Evolutionary conservation across 2,797 vertebrate genomes (phyloP).

Genomic region (Babyrousa celebensis): DNA sequence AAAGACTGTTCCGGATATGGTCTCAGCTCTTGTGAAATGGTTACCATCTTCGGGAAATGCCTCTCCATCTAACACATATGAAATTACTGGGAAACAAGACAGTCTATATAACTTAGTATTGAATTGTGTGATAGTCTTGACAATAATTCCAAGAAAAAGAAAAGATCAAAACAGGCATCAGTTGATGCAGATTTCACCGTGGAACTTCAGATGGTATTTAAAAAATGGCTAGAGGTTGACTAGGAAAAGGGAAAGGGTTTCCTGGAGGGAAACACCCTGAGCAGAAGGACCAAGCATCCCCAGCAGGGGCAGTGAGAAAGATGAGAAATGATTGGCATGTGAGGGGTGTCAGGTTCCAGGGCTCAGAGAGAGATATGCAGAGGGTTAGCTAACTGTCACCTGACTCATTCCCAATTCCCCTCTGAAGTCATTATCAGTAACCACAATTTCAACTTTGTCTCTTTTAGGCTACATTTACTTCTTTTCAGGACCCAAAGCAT

Average conservation of each 20-base stretch:
- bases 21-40: background rate
- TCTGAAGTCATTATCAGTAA: constrained; percentile 35
- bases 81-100: background rate
- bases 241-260: background rate
- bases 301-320: background rate
- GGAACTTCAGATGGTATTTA: background rate
- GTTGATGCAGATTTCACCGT: background rate
- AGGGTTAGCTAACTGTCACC: background rate
- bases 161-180: background rate
- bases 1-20: background rate
- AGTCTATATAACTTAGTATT: background rate
- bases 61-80: background rate
- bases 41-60: background rate
- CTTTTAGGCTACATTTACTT: constrained; percentile 89
- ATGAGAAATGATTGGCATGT: no score
- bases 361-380: background rate
- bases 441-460: constrained; percentile 73
- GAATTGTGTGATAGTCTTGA: background rate
- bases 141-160: background rate
- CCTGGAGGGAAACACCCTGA: background rate
- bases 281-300: background rate
- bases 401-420: background rate
- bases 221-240: background rate
- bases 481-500: constrained; percentile 87
- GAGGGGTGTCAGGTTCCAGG: background rate